Conservation (phyloP, 2,113 vertebrate genomes). For the Acanthochromis polyacanthus region DNA sequence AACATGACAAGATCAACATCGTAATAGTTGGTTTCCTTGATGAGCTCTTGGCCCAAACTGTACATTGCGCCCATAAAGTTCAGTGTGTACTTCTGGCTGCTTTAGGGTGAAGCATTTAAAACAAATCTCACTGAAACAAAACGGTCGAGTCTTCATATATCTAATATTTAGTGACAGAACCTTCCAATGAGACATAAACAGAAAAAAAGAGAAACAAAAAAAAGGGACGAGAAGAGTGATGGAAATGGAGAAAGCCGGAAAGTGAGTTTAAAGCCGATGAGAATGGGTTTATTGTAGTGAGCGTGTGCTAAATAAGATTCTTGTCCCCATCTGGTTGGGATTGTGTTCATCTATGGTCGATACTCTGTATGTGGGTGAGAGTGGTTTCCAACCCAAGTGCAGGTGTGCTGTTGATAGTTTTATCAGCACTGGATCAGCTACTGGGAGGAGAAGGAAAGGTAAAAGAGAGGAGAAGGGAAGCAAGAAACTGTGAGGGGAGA, state of each 20-base stretch:
- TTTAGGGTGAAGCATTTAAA: no score
- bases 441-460: slow-evolving; percentile 4
- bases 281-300: slow-evolving; percentile 38
- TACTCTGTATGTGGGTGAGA: slow-evolving; percentile 34
- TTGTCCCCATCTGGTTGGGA: slow-evolving; percentile 27
- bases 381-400: slow-evolving; percentile 52
- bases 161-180: neutral
- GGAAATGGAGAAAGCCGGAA: neutral
- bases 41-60: no score
- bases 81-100: no score
- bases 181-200: neutral
- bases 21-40: no score
- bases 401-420: slow-evolving; percentile 82
- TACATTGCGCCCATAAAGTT: no score
- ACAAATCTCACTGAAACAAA: neutral
- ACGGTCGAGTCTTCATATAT: neutral
- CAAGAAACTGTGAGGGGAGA: neutral
- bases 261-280: slow-evolving; percentile 12
- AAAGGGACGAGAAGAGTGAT: neutral
- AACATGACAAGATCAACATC: no score
- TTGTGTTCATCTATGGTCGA: slow-evolving; percentile 13
- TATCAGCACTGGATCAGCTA: slow-evolving; percentile 70
- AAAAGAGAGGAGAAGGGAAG: neutral
- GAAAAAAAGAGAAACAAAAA: neutral
- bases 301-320: slow-evolving; percentile 19